Evolutionary conservation across 1,140 invertebrate species (phyloP).

Genomic region (Pantala flavescens): DNA sequence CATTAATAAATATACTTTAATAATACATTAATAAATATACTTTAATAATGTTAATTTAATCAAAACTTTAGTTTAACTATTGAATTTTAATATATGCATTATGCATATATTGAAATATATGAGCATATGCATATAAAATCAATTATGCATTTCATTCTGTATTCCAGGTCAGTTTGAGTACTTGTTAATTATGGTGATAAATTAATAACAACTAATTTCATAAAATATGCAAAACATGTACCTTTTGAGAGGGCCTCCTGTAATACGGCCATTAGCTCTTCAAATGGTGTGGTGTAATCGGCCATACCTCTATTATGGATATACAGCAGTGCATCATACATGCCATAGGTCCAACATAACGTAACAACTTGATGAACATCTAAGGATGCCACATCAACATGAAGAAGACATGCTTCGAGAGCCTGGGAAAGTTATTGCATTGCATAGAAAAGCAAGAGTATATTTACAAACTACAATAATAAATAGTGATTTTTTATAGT

Average conservation of each 20-base stretch:
- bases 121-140: too few relatives aligned
- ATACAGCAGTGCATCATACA: constrained; percentile 83
- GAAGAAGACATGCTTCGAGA: constrained; percentile 69
- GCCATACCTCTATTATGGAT: constrained; percentile 74
- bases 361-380: constrained; percentile 83
- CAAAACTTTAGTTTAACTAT: too few relatives aligned
- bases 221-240: constrained; percentile 20
- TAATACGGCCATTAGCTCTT: constrained; percentile 58
- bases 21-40: too few relatives aligned
- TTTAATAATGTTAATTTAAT: too few relatives aligned
- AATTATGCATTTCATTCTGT: too few relatives aligned
- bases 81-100: too few relatives aligned
- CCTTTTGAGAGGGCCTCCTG: constrained; percentile 33
- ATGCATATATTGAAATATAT: too few relatives aligned
- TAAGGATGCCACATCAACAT: constrained; percentile 70
- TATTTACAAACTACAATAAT: not conserved
- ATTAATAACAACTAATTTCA: not conserved
- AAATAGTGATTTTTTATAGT: too few relatives aligned
- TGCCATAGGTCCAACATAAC: constrained; percentile 61
- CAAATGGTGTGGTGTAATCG: constrained; percentile 75
- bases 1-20: too few relatives aligned
- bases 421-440: constrained; percentile 38
- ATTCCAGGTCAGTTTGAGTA: too few relatives aligned
- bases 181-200: too few relatives aligned
- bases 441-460: constrained; percentile 12